Evolutionary conservation across 2,113 vertebrate genomes (phyloP), one percentile per base, ranked within the genome.

Genomic region (Piprites chloris): DNA sequence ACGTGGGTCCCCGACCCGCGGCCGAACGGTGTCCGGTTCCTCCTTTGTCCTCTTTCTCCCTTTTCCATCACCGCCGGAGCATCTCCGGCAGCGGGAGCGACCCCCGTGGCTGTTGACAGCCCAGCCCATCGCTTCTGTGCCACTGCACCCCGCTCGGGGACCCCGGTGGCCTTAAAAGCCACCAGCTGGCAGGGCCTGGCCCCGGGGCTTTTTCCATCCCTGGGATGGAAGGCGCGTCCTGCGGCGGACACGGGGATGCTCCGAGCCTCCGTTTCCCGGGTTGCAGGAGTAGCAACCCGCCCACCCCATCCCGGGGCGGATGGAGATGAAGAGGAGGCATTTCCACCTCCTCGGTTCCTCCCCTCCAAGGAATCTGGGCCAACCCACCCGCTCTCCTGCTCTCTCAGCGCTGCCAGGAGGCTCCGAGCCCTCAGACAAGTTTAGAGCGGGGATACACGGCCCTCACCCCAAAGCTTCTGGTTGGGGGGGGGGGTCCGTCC

Each of bases 381-480:
- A 56, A 0, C 4, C 14, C 68, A 8, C 58, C 28, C 10, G 4
- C 80, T 62, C 14, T 35, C 30, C 83, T 20, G 41, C 58, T 10
- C 4, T 44, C 52, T 65, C 47, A 10, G n/a, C 27, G 37, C 66
- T 39, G 35, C 32, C 41, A 1, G 59, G 46, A 46, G 10, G 14
- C n/a, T 39, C 30, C 2, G 9, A 47, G 8, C 17, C 53, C 76
- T 59, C 10, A 9, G 8, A 4, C 4, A 16, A 52, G 14, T 55
- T 44, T 7, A 11, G 12, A 16, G 42, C 0, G 11, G 33, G 49
- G 30, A 32, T 15, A 4, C 1, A 2, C 0, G 11, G 11, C 1
- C 1, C 26, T 46, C 2, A 2, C 44, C 63, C 72, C 59, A 3
- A 63, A 71, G 2, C 4, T 41, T 8, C 22, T 16, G 58, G 58